Percentiles rank a stretch among this genome's conserved stretches.
Evolutionary conservation across 2,113 vertebrate species (phyloP).

Genomic region (Anoura caudifer): DNA sequence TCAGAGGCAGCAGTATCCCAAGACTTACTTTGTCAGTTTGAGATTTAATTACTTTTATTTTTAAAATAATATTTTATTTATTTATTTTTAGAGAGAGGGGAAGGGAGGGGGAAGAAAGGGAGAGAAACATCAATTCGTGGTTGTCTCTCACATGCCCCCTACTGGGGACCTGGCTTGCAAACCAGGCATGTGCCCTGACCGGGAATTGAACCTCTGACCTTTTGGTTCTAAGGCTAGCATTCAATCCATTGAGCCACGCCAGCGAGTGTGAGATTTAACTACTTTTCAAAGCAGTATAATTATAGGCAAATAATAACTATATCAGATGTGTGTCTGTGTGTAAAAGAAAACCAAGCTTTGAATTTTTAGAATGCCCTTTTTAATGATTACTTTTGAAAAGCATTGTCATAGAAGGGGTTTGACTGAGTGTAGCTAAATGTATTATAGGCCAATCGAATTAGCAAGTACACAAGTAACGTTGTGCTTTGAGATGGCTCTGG

Average conservation of each 20-base stretch:
- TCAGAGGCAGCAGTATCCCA: neutral
- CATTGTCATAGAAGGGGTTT: neutral
- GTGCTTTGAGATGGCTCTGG: neutral
- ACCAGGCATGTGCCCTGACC: no score
- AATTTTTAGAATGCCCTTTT: neutral
- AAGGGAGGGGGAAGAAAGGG: no score
- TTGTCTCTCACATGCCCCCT: no score
- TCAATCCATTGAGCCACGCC: no score
- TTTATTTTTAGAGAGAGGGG: no score
- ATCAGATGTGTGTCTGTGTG: neutral
- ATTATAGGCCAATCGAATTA: conserved; percentile 26
- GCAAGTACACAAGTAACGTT: conserved; percentile 4
- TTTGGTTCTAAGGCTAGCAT: no score
- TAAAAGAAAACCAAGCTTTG: neutral
- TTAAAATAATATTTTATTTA: neutral
- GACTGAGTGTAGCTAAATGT: neutral
- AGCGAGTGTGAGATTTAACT: neutral
- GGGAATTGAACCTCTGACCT: no score
- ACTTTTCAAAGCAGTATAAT: neutral
- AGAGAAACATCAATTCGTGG: no score
- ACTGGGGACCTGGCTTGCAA: no score
- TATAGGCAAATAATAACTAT: conserved; percentile 2
- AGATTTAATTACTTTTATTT: neutral
- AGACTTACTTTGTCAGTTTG: neutral
- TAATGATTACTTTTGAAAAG: conserved; percentile 30